Percentiles rank a stretch among this genome's conserved stretches.
Evolutionary conservation across 2,113 vertebrate genomes (phyloP).

Genomic region (Neotragus moschatus): DNA sequence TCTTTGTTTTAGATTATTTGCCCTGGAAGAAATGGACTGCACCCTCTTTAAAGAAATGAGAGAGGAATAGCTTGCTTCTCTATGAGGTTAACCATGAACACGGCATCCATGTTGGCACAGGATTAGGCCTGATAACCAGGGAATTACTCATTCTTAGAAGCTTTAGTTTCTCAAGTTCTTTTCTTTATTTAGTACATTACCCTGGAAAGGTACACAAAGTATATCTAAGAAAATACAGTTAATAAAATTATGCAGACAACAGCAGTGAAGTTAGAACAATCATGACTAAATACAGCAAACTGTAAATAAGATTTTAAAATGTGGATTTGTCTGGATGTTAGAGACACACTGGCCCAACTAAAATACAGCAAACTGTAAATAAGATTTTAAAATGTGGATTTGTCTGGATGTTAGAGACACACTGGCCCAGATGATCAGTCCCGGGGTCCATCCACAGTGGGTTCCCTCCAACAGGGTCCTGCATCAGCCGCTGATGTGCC

Average conservation of each 20-base stretch:
- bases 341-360: too few species aligned
- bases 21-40: background rate
- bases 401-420: too few species aligned
- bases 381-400: too few species aligned
- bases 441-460: rapidly evolving
- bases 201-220: background rate
- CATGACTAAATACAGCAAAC: background rate
- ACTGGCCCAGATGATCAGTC: background rate
- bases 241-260: background rate
- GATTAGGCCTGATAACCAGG: background rate
- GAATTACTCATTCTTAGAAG: background rate
- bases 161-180: background rate
- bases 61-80: background rate
- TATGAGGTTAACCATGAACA: background rate
- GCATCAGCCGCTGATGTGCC: background rate
- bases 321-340: background rate
- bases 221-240: background rate
- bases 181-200: background rate
- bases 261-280: background rate
- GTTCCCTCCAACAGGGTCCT: too few species aligned
- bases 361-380: too few species aligned
- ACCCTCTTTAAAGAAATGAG: background rate
- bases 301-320: background rate
- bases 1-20: background rate
- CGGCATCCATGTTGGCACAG: rapidly evolving